These are phyloP conservation scores for Charadrius vociferus DNA, from an alignment of 2,113 vertebrate genomes.

Conservation along the genomic window DNA sequence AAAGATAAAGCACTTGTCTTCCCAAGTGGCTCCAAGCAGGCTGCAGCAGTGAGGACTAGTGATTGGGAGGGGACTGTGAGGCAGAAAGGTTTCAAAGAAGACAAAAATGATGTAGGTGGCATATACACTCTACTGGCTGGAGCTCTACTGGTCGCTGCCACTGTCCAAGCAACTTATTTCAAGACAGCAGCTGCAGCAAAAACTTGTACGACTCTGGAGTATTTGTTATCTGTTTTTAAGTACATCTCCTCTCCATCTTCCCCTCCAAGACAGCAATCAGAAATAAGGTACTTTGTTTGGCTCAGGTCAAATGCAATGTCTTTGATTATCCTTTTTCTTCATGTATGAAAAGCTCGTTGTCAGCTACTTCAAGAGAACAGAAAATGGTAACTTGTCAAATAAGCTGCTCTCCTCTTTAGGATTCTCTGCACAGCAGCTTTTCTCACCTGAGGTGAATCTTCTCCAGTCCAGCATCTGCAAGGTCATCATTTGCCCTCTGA, in stretches of 20 bases:
- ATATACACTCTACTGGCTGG: neutral
- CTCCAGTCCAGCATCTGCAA: constrained; percentile 88
- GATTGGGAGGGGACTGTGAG: neutral
- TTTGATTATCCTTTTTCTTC: neutral
- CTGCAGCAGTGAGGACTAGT: neutral
- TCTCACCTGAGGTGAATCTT: constrained; percentile 91
- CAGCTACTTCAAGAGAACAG: neutral
- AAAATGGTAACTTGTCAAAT: neutral
- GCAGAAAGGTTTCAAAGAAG: neutral
- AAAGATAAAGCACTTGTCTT: neutral
- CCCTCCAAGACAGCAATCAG: neutral
- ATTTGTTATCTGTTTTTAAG: neutral
- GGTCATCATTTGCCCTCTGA: constrained; percentile 91
- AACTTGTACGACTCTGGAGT: neutral
- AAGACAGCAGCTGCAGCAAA: neutral
- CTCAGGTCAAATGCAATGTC: neutral
- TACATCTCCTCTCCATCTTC: neutral
- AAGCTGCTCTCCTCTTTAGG: neutral
- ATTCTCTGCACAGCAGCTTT: neutral
- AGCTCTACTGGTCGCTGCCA: neutral
- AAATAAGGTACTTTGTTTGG: neutral
- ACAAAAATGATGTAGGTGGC: neutral
- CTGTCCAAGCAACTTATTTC: neutral
- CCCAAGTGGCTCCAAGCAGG: neutral
- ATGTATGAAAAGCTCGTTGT: neutral